Conservation (phyloP, 1,140 invertebrate genomes). For the Asobara japonica region DNA sequence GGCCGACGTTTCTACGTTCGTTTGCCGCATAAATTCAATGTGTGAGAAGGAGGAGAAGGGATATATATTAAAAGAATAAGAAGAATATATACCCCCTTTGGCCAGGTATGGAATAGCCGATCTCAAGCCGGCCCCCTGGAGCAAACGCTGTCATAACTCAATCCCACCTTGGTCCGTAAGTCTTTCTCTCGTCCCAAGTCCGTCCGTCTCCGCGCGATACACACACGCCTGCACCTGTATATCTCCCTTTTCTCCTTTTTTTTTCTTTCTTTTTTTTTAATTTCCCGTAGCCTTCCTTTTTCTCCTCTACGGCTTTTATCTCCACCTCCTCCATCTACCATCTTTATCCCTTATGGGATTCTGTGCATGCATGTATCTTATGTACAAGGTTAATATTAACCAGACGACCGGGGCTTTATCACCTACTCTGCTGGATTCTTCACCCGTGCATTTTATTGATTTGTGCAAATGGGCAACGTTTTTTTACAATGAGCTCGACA, state of each 20-base stretch:
- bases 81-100: constrained; percentile 54
- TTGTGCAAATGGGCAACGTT: background rate
- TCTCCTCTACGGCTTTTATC: constrained; percentile 14
- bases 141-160: constrained; percentile 68
- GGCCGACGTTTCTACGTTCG: constrained; percentile 59
- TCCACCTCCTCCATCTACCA: constrained; percentile 29
- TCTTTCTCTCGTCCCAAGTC: constrained; percentile 37
- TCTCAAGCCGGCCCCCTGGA: constrained; percentile 62
- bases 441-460: constrained; percentile 15
- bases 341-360: constrained; percentile 32
- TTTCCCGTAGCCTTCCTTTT: constrained; percentile 18
- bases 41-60: constrained; percentile 38
- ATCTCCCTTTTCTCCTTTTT: constrained; percentile 17
- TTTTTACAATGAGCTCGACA: background rate
- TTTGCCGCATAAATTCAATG: constrained; percentile 23
- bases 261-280: background rate
- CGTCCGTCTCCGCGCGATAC: constrained; percentile 23
- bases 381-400: constrained; percentile 29
- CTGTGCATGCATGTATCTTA: background rate
- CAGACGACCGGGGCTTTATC: constrained; percentile 27
- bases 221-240: constrained; percentile 37
- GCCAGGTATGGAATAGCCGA: constrained; percentile 45
- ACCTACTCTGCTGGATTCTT: constrained; percentile 16
- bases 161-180: constrained; percentile 62
- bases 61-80: constrained; percentile 56